These are phyloP conservation scores for Bettongia penicillata DNA, from an alignment of 2,113 vertebrate genomes.

Conservation along the genomic window DNA sequence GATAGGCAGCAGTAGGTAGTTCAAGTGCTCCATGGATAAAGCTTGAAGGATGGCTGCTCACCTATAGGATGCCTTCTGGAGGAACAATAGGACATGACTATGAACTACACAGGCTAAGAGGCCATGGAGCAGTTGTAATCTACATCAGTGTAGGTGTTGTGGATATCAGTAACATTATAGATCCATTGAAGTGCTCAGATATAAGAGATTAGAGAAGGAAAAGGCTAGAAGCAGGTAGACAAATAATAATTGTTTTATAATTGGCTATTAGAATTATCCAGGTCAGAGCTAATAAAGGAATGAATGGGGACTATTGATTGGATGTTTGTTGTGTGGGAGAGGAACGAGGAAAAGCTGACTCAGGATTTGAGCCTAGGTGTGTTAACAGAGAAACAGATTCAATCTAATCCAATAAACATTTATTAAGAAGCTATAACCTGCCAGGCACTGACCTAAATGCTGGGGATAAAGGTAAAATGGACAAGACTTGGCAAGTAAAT, in stretches of 20 bases:
- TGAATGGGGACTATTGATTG: not conserved
- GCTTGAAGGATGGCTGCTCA: not conserved
- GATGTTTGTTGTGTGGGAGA: not conserved
- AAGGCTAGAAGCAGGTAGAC: not conserved
- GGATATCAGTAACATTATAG: not conserved
- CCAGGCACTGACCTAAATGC: no score
- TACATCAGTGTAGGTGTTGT: not conserved
- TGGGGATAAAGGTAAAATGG: no score
- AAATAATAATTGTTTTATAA: not conserved
- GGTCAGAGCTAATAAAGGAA: not conserved
- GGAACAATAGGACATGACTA: not conserved
- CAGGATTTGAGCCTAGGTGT: not conserved
- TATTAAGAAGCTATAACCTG: no score
- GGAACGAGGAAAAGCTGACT: not conserved
- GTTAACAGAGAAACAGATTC: not conserved
- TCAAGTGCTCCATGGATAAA: not conserved
- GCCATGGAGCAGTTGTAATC: not conserved
- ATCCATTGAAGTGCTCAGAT: not conserved
- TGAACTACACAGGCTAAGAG: not conserved
- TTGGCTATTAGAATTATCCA: not conserved
- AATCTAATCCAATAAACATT: not conserved
- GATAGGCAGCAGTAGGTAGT: not conserved
- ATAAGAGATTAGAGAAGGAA: not conserved
- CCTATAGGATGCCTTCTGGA: not conserved
- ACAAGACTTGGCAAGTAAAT: not conserved